Base-by-base conservation (phyloP, 2,888 invertebrate genomes). In the Amphipyra tragopoginis region DNA sequence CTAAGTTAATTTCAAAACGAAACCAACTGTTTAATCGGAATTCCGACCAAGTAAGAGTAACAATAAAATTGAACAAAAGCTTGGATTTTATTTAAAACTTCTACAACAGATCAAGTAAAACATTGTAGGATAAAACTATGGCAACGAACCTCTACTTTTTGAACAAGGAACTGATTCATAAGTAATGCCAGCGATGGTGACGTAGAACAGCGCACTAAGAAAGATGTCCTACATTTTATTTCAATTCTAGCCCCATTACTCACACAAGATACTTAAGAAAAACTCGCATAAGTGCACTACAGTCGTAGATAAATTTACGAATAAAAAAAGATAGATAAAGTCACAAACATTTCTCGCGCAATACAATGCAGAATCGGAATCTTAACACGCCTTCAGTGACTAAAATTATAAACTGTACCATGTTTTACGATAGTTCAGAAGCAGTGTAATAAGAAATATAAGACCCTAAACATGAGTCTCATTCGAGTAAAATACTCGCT, bases 21-120 rank as follows among this genome's bases (percentile, higher is more conserved):
- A 72, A 67, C 64, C 63, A 65, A 70, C 65, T 54, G 63, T 61
- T 77, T 67, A 61, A 65, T 73, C 69, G 62, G 50, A 64, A 64
- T 57, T 61, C 44, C 38, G 61, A 50, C 64, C 51, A 47, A 75
- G 58, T 45, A 50, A 50, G 52, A 63, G 51, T 40, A 52, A 69
- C 63, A 74, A 49, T 74, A 69, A 55, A 74, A 75, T 71, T 58
- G 39, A 74, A 68, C 62, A 71, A 69, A 68, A 57, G 62, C 44
- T 51, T 57, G 51, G 38, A 14, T 54, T 68, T 74, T 71, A 69
- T 74, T 70, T 51, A 33, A 71, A 74, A 69, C 53, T 74, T 57
- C 21, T 48, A 40, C 15, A 47, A 39, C 50, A 47, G 53, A 68
- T 54, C 34, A 40, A 51, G 47, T 68, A 13, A 51, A 57, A 67